A percentile compares a stretch with the other conserved stretches of the same genome.
These are phyloP conservation scores for Acinonyx jubatus DNA, from an alignment of 2,113 vertebrate species.

Conservation along the genomic window DNA sequence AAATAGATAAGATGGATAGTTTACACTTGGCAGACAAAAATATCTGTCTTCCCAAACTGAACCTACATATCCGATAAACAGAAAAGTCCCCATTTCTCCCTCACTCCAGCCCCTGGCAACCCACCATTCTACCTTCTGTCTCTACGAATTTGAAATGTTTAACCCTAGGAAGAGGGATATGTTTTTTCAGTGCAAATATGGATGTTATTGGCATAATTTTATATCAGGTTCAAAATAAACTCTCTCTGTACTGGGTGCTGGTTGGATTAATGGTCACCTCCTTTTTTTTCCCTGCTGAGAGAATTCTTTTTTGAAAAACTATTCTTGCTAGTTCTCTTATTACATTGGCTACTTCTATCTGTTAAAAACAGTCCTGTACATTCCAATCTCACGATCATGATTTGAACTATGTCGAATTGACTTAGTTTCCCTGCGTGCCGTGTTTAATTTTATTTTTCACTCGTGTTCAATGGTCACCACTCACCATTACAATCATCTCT, in stretches of 20 bases:
- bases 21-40: neutral
- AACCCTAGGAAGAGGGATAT: neutral
- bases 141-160: neutral
- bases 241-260: neutral
- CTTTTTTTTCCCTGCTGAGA: neutral
- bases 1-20: neutral
- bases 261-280: neutral
- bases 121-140: neutral
- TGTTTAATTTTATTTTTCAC: neutral
- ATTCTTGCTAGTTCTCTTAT: neutral
- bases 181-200: neutral
- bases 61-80: neutral
- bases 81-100: neutral
- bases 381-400: neutral
- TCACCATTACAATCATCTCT: neutral
- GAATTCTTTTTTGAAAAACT: neutral
- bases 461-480: neutral
- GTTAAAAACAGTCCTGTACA: neutral
- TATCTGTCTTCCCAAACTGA: neutral
- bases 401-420: neutral
- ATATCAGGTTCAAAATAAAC: neutral
- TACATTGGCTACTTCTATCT: neutral
- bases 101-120: neutral
- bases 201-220: neutral
- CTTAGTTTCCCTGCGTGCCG: neutral